Base-by-base conservation (phyloP, 1,140 invertebrate species). In the Drosophila busckii region DNA sequence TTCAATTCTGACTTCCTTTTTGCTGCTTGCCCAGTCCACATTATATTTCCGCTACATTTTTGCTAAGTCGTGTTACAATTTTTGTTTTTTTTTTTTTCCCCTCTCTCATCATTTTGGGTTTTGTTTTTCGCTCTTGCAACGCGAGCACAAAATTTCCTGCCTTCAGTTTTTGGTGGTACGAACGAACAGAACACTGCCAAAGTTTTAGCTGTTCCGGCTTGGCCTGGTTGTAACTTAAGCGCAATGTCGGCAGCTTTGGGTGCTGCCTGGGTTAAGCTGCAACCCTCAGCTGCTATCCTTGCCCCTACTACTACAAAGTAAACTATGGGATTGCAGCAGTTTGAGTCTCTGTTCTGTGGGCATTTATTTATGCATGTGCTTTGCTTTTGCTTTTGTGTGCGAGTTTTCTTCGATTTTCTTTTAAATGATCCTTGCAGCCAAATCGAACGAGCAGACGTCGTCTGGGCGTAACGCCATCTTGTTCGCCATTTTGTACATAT, bases 121-220 rank as follows among this genome's bases (percentile, higher is more conserved):
- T 31, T 49, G 20, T 46, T 35, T 10, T 45, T 46, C 46, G 26
- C 15, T 3, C 34, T 50, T 50, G 44, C 45, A 56, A 34, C 28
- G 54, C 45, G 35, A 16, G 44, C 54, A 32, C n/a, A n/a, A n/a
- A 56, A 50, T 58, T 58, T 58, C 54, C 54, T 50, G 44, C 41
- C 35, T 40, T 26, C 45, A 45, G 31, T 44, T 54, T 54, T 53
- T 44, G 31, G n/a, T n/a, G n/a, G n/a, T n/a, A n/a, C n/a, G n/a
- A n/a, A n/a, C n/a, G n/a, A n/a, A n/a, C 29, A 22, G 20, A 34
- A 32, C 23, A 32, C 20, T 7, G 20, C 20, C 19, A 58, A 58
- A 28, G 49, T 58, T 50, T 58, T 50, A 26, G 54, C n/a, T n/a
- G n/a, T 29, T 44, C 25, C 29, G 41, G 26, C 5, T 20, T n/a